These are phyloP conservation scores for Hassar affinis DNA, from an alignment of 2,113 vertebrate species.

Conservation along the genomic window DNA sequence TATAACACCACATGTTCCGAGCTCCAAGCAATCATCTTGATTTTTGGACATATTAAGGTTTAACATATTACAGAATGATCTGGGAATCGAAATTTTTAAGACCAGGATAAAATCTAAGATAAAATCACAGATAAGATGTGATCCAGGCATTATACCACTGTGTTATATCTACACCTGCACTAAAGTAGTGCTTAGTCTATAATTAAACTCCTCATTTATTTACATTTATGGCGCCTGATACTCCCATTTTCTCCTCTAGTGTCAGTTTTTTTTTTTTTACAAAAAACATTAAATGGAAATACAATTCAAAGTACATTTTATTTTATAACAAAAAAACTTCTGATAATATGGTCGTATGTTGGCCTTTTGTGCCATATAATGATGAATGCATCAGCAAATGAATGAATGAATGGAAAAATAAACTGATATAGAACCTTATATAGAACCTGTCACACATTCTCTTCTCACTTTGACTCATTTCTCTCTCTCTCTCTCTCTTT, in stretches of 20 bases:
- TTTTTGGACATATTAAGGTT: background rate
- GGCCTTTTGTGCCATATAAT: background rate
- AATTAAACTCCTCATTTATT: conserved; percentile 14
- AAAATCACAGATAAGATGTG: no score
- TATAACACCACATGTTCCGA: background rate
- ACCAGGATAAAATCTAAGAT: background rate
- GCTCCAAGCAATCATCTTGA: background rate
- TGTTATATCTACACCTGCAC: background rate
- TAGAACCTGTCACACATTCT: background rate
- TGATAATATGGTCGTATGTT: background rate
- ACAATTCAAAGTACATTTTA: background rate
- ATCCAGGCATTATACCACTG: background rate
- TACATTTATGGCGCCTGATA: no score
- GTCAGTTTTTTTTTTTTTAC: background rate
- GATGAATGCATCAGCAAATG: background rate
- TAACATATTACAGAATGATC: background rate
- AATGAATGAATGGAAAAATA: background rate
- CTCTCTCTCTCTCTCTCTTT: background rate
- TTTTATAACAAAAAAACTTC: background rate
- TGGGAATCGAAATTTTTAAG: background rate
- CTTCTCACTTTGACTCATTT: background rate
- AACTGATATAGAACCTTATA: background rate
- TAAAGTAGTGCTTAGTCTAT: background rate
- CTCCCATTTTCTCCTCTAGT: no score
- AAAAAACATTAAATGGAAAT: no score